phyloP scores from a whole-genome alignment of 2,888 invertebrate species.

The Agrenia bidenticulata region DNA sequence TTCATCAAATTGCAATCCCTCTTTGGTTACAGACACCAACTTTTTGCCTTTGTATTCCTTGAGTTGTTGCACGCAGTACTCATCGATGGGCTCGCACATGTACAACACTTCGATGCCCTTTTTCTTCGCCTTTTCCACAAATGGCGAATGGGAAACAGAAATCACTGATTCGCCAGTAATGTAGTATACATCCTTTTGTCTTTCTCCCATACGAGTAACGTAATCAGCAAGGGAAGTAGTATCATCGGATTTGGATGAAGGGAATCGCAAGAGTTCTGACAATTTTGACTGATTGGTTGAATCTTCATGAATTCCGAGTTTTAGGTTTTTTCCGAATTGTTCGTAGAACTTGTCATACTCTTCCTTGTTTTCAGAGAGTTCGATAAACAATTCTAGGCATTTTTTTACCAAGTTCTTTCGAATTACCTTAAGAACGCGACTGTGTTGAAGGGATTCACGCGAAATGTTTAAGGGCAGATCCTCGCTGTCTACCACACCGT shows the following conservation, averaged over 20 bases:
- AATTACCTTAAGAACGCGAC: constrained; percentile 84
- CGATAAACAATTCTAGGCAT: constrained; percentile 55
- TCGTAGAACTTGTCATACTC: constrained; percentile 96
- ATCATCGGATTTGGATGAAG: constrained; percentile 69
- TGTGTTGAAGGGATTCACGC: constrained; percentile 96
- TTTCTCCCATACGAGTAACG: constrained; percentile 90
- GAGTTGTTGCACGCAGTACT: constrained; percentile 92
- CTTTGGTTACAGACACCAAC: constrained; percentile 99
- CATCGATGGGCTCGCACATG: constrained; percentile 95
- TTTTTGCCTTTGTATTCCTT: constrained; percentile 98
- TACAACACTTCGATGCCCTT: constrained; percentile 95
- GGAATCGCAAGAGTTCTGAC: constrained; percentile 90
- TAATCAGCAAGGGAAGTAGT: constrained; percentile 74
- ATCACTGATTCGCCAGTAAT: constrained; percentile 84
- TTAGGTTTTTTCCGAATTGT: constrained; percentile 94
- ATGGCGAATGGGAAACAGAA: constrained; percentile 84
- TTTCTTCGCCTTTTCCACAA: constrained; percentile 87
- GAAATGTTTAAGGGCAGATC: constrained; percentile 98
- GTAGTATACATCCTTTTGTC: constrained; percentile 93
- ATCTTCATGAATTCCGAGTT: constrained; percentile 97
- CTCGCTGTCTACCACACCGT: constrained; percentile 97
- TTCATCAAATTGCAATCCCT: constrained; percentile 80
- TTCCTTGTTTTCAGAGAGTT: constrained; percentile 96
- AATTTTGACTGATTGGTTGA: constrained; percentile 92
- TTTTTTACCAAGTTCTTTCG: neutral